Base-by-base conservation (phyloP, 2,888 invertebrate genomes). In the Invenusta paracnida region DNA sequence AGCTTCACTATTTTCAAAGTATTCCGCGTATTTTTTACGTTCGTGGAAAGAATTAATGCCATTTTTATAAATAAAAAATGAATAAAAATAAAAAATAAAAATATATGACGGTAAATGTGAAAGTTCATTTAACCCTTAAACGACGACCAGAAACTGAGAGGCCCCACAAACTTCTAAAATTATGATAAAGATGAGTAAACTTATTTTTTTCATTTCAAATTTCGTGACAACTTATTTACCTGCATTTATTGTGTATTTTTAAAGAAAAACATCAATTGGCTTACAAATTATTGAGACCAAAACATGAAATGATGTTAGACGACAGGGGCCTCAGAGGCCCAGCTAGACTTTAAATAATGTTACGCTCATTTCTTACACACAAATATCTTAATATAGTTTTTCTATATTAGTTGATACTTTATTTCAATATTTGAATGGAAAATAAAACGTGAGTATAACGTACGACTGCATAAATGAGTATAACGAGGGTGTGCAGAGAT, bases 81-180 rank as follows among this genome's bases (percentile, higher is more conserved):
- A n/a, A n/a, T n/a, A n/a, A n/a, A n/a, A n/a, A n/a, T n/a, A n/a
- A n/a, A n/a, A n/a, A n/a, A n/a, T n/a, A n/a, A n/a, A n/a, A n/a
- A n/a, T n/a, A n/a, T n/a, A n/a, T n/a, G n/a, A n/a, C n/a, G n/a
- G n/a, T n/a, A n/a, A n/a, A n/a, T n/a, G n/a, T n/a, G n/a, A n/a
- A n/a, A n/a, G n/a, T n/a, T n/a, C n/a, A n/a, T n/a, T 73, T 73
- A 73, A 73, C 73, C 73, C 73, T 73, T 73, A 13, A 48, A 73
- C 5, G 73, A 73, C 73, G 27, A 73, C 17, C 73, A 2, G 73
- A 23, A 25, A 2, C 73, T 73, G 73, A 23, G 25, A 73, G 73
- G 73, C 73, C 73, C 11, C 23, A 25, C 73, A 73, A 73, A 13
- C 73, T 73, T 73, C 5, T 23, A 73, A 73, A 48, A 48, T 11